A percentile compares a stretch with the other conserved stretches of the same genome.
These are phyloP conservation scores for Grantiella picta DNA, from an alignment of 2,113 vertebrate species.

Conservation along the genomic window DNA sequence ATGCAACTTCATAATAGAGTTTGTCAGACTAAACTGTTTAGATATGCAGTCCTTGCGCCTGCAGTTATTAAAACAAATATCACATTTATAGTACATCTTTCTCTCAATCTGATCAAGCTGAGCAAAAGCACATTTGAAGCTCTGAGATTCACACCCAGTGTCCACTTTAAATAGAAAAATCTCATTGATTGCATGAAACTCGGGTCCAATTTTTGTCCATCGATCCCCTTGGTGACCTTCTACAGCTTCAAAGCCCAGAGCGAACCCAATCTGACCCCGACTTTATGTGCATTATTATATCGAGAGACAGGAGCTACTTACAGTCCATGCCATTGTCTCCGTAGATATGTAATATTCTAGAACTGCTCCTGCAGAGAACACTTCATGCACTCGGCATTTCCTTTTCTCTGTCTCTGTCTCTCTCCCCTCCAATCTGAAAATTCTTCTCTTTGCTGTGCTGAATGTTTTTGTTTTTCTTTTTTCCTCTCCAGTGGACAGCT, in stretches of 20 bases:
- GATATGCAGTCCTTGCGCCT: neutral
- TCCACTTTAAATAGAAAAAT: conserved; percentile 88
- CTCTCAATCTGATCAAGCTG: conserved; percentile 79
- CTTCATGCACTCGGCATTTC: conserved; percentile 70
- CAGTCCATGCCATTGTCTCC: conserved; percentile 76
- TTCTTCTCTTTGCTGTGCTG: conserved; percentile 56
- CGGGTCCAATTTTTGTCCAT: conserved; percentile 82
- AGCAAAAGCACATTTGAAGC: conserved; percentile 82
- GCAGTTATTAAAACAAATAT: conserved; percentile 61
- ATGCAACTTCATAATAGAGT: conserved; percentile 9
- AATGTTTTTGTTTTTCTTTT: conserved; percentile 12
- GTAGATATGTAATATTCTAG: conserved; percentile 78
- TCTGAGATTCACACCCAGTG: conserved; percentile 80
- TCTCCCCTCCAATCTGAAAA: conserved; percentile 54
- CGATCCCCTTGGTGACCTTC: conserved; percentile 91
- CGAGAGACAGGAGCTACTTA: conserved; percentile 81
- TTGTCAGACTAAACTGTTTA: neutral
- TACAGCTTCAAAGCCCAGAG: conserved; percentile 89
- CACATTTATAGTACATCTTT: conserved; percentile 57
- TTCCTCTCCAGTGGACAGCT: conserved; percentile 43
- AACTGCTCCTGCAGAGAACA: conserved; percentile 73
- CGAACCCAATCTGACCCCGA: conserved; percentile 90
- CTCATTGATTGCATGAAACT: conserved; percentile 88
- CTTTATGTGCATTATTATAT: conserved; percentile 85
- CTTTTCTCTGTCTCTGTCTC: conserved; percentile 39